Conservation (phyloP, 2,888 invertebrate species). For the Andrena hattorfiana region DNA sequence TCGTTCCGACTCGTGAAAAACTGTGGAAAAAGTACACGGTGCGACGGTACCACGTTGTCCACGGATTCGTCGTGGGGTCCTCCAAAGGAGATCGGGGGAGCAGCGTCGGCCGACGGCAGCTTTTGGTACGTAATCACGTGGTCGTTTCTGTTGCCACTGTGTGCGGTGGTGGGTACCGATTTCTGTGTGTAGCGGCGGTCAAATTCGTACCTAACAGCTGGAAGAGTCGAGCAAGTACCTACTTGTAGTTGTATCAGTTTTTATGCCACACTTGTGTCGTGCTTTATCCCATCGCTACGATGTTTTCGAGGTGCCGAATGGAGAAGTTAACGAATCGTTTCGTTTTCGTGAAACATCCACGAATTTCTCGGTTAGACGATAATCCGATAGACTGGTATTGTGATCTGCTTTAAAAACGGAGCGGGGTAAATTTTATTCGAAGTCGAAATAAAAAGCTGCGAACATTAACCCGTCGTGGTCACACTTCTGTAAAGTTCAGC, state of each 20-base stretch:
- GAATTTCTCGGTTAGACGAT: not conserved
- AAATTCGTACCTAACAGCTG: not conserved
- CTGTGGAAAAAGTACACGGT: conserved; percentile 62
- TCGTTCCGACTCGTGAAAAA: conserved; percentile 31
- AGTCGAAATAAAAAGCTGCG: no score
- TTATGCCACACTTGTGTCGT: no score
- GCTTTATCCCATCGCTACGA: not conserved
- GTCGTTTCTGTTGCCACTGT: not conserved
- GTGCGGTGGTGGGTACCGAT: not conserved
- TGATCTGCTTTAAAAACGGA: no score
- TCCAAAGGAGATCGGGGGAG: conserved; percentile 29
- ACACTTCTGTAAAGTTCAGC: no score
- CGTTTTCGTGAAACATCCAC: not conserved
- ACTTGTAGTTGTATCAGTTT: not conserved
- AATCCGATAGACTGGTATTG: not conserved
- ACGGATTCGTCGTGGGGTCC: conserved; percentile 62
- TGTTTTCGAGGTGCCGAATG: not conserved
- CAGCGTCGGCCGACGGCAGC: conserved; percentile 81
- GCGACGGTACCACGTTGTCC: conserved; percentile 43
- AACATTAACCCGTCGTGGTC: no score
- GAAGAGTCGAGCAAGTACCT: not conserved
- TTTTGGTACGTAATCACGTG: conserved; percentile 68
- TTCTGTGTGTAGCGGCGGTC: no score
- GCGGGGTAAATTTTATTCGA: no score
- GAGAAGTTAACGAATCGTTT: not conserved